Conservation (phyloP, 2,113 vertebrate genomes). For the Tympanuchus pallidicinctus region DNA sequence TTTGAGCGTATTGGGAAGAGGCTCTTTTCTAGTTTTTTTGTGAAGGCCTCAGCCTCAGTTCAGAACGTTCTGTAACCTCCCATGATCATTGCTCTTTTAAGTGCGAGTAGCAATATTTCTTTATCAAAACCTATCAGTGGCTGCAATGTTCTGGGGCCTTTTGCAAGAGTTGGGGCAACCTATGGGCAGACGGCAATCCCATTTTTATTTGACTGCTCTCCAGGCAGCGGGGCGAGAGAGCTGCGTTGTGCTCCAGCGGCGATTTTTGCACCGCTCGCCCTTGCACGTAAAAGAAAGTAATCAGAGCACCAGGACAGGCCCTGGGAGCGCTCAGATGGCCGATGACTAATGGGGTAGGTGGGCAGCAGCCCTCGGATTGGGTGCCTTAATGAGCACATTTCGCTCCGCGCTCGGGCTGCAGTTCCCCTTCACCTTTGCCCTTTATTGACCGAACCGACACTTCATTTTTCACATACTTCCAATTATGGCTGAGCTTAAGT, state of each 20-base stretch:
- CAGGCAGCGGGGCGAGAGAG: slow-evolving; percentile 77
- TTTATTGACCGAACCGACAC: slow-evolving; percentile 98
- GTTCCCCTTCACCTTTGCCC: slow-evolving; percentile 93
- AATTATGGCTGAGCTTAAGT: slow-evolving; percentile 89
- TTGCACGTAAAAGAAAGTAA: slow-evolving; percentile 83
- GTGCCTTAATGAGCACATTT: slow-evolving; percentile 94
- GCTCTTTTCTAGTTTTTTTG: background rate
- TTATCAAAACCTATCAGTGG: slow-evolving; percentile 58
- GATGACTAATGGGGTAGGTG: slow-evolving; percentile 91
- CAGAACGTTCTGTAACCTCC: slow-evolving; percentile 41
- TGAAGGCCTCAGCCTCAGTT: background rate
- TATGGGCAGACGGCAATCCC: slow-evolving; percentile 86
- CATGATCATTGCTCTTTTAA: slow-evolving; percentile 44
- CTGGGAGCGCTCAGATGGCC: slow-evolving; percentile 81
- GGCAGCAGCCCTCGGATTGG: slow-evolving; percentile 88
- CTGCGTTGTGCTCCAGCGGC: slow-evolving; percentile 65
- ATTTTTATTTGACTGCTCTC: slow-evolving; percentile 88
- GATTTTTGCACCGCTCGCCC: slow-evolving; percentile 81
- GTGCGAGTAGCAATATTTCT: slow-evolving; percentile 15
- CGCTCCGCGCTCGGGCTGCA: slow-evolving; percentile 86
- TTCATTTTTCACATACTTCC: slow-evolving; percentile 99
- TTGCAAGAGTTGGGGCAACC: slow-evolving; percentile 79
- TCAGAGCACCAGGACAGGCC: slow-evolving; percentile 77
- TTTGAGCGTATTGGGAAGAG: background rate
- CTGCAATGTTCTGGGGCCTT: slow-evolving; percentile 34